phyloP scores from a whole-genome alignment of 2,888 invertebrate genomes.

The Microchrysa polita region DNA sequence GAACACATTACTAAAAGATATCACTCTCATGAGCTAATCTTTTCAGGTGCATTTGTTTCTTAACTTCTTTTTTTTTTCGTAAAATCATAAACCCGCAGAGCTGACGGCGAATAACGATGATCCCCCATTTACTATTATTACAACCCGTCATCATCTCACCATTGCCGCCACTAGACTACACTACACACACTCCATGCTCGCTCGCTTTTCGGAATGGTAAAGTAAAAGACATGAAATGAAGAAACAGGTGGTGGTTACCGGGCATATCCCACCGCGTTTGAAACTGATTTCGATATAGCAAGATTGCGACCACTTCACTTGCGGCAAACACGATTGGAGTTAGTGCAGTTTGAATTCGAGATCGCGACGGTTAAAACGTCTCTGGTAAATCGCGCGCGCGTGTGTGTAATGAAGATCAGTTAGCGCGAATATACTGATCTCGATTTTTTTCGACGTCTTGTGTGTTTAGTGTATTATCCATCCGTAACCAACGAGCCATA shows the following conservation, averaged over 20 bases:
- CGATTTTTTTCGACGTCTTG: no score
- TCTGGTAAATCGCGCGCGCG: constrained; percentile 3
- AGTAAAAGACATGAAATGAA: neutral
- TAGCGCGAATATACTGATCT: neutral
- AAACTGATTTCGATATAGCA: constrained; percentile 18
- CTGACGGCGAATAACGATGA: constrained; percentile 17
- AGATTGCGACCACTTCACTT: constrained; percentile 23
- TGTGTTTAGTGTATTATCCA: neutral
- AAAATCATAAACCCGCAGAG: constrained; percentile 1
- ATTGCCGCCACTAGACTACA: neutral
- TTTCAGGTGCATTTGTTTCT: neutral
- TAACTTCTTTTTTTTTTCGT: neutral
- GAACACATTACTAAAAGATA: no score
- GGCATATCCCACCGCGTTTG: constrained; percentile 21
- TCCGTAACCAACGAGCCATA: constrained; percentile 14
- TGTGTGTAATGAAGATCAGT: constrained; percentile 8
- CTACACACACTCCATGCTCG: neutral
- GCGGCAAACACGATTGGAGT: constrained; percentile 16
- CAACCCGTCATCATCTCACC: constrained; percentile 10
- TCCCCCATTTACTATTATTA: neutral
- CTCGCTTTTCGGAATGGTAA: constrained; percentile 21
- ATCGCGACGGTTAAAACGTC: constrained; percentile 42
- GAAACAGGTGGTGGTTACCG: constrained; percentile 30
- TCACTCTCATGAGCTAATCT: no score
- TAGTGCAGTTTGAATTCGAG: constrained; percentile 31